These are phyloP conservation scores for Trigoniulus corallinus DNA, from an alignment of 1,140 invertebrate genomes.

Conservation along the genomic window DNA sequence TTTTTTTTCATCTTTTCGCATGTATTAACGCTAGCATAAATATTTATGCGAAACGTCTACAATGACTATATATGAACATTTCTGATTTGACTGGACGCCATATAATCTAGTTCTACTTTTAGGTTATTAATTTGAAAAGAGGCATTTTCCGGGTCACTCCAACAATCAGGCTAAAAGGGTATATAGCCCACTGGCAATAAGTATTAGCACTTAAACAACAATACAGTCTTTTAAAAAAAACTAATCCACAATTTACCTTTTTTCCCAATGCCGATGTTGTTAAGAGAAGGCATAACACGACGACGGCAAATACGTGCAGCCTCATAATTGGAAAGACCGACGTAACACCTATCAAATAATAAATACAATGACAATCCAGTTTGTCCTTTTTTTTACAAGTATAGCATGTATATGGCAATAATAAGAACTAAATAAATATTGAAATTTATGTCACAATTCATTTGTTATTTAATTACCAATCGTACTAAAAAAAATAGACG, in stretches of 20 bases:
- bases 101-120: background rate
- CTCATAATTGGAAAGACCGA: background rate
- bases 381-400: too few species aligned
- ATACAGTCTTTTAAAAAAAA: background rate
- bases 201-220: background rate
- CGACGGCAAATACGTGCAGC: background rate
- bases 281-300: background rate
- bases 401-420: too few species aligned
- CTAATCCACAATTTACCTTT: background rate
- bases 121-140: background rate
- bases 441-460: too few species aligned
- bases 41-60: too few species aligned
- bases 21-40: too few species aligned
- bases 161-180: background rate
- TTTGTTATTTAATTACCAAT: too few species aligned
- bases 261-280: background rate
- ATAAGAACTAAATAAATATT: too few species aligned
- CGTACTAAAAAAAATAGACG: too few species aligned
- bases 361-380: too few species aligned
- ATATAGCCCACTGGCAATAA: background rate
- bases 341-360: too few species aligned
- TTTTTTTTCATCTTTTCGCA: too few species aligned
- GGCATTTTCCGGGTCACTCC: background rate
- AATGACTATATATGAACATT: too few species aligned
- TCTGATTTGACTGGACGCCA: background rate